phyloP scores from a whole-genome alignment of 2,113 vertebrate genomes.

The Canis aureus region DNA sequence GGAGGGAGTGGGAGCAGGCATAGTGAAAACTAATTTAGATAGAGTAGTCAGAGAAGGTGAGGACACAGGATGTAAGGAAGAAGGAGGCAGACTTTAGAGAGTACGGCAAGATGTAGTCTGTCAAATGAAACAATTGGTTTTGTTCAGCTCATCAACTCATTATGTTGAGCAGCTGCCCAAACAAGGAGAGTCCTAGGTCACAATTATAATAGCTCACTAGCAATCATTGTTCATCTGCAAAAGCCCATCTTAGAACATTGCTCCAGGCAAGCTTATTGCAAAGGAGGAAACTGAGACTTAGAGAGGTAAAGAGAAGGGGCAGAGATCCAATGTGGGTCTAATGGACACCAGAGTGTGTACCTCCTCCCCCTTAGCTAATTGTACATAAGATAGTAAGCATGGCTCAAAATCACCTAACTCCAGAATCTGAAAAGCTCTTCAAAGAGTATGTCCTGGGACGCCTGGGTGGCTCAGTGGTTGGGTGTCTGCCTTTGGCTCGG shows the following conservation, averaged over 20 bases:
- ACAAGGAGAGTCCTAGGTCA: not conserved
- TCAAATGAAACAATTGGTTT: not conserved
- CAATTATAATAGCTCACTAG: not conserved
- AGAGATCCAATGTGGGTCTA: not conserved
- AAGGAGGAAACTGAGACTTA: not conserved
- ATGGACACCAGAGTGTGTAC: not conserved
- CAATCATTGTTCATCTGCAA: not conserved
- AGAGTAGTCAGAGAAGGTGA: not conserved
- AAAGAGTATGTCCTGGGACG: no score
- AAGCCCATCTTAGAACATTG: not conserved
- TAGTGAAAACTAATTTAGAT: not conserved
- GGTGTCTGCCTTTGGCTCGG: no score
- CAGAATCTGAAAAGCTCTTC: not conserved
- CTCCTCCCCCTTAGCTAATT: not conserved
- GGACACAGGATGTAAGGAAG: not conserved
- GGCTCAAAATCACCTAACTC: not conserved
- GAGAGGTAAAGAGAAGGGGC: not conserved
- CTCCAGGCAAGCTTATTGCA: not conserved
- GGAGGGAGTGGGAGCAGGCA: not conserved
- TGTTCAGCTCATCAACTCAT: not conserved
- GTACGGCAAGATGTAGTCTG: not conserved
- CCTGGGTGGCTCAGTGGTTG: no score
- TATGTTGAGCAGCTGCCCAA: not conserved
- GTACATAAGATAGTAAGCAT: not conserved
- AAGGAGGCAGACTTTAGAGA: not conserved